Evolutionary conservation across 2,888 invertebrate species (phyloP), one percentile per base, ranked within the genome.

Genomic region (Leptinotarsa juncta): DNA sequence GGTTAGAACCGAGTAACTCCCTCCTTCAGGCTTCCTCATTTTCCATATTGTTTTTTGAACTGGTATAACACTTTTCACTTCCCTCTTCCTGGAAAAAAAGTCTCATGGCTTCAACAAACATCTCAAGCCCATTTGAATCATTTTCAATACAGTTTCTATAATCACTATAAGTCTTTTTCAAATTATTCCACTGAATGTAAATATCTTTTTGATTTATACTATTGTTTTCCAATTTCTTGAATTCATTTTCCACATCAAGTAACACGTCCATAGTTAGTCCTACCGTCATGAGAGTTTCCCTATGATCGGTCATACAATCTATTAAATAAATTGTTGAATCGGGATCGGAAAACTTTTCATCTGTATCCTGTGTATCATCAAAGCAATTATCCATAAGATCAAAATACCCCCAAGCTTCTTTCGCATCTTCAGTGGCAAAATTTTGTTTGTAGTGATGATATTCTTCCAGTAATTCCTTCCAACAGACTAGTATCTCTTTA

Each of bases 341-440:
- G 10, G 69, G 69, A 42, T 69, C 69, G 3, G 48, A 67, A 55
- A 75, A 75, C 55, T 75, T 75, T 68, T 75, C 72, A n/a, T 57
- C n/a, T 50, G 67, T 67, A 32, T 70, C 71, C 65, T 72, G 48
- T 20, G 10, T 70, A 23, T 62, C 72, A 70, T 78, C 78, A 71
- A 75, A 78, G 70, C 78, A 78, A 70, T 73, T 74, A 60, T 78
- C 78, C 67, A 78, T 70, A 32, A 78, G 75, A n/a, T 75, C 70
- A 55, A 74, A 78, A 20, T 75, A 78, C 26, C 77, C 73, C 78
- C 78, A 78, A 55, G 72, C 53, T 49, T 77, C 73, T 67, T 65
- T 78, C 26, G 75, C 72, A 70, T 77, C 70, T 65, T 78, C 78
- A 32, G 50, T 68, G 12, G 72, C 62, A 32, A 72, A 76, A 42